A percentile compares a stretch with the other conserved stretches of the same genome.
phyloP scores from a whole-genome alignment of 2,888 invertebrate species.

The Clivina fossor region DNA sequence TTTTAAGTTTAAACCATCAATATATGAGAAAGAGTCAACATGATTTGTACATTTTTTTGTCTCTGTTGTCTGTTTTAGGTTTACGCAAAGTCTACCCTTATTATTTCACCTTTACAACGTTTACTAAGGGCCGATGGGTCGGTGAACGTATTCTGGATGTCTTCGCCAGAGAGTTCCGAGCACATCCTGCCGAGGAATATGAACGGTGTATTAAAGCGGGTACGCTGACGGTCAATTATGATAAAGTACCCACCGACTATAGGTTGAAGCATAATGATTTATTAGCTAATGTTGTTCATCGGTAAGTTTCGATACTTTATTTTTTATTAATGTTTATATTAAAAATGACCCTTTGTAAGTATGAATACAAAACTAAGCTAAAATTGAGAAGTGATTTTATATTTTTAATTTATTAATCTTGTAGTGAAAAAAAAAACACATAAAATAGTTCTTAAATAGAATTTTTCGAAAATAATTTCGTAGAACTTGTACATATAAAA shows the following conservation, averaged over 20 bases:
- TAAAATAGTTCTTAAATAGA: no score
- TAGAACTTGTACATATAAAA: no score
- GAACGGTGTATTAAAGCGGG: constrained; percentile 89
- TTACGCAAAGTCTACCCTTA: constrained; percentile 96
- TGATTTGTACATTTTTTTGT: no score
- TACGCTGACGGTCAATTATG: constrained; percentile 90
- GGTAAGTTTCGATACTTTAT: constrained; percentile 60
- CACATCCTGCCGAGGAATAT: constrained; percentile 92
- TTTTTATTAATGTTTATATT: background rate
- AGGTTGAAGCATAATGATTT: constrained; percentile 90
- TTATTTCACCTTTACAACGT: constrained; percentile 94
- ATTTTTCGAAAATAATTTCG: no score
- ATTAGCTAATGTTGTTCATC: constrained; percentile 90
- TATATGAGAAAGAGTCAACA: no score
- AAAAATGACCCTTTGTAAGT: no score
- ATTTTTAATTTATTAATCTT: no score
- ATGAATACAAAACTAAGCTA: no score
- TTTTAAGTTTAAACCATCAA: no score
- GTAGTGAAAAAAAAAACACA: no score
- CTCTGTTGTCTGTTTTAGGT: constrained; percentile 66
- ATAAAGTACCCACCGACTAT: constrained; percentile 88
- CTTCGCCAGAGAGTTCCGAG: constrained; percentile 88
- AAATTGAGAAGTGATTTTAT: no score
- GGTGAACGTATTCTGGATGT: constrained; percentile 91
- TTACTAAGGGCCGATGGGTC: constrained; percentile 95